Percentiles rank a stretch among this genome's conserved stretches.
Conservation (phyloP, 2,797 vertebrate species). For the Onychomys leucogaster region DNA sequence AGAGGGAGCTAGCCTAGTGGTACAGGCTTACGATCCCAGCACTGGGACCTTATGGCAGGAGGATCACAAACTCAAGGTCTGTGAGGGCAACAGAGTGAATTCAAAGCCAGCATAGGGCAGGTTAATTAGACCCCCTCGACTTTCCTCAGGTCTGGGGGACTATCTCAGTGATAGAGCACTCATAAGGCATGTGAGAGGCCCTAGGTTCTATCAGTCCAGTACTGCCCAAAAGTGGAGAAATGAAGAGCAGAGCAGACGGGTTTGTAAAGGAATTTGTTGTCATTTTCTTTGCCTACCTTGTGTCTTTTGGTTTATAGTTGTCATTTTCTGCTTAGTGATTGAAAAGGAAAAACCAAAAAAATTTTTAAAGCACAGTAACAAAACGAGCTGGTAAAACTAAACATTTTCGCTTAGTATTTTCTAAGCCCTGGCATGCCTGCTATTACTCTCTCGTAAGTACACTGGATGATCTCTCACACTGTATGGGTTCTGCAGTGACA, state of each 20-base stretch:
- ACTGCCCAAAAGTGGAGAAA: background rate
- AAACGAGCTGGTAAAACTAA: background rate
- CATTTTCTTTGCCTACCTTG: background rate
- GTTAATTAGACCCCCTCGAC: background rate
- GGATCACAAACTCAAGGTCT: background rate
- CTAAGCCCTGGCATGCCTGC: background rate
- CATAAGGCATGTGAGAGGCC: background rate
- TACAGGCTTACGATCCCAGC: background rate
- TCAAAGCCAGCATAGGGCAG: background rate
- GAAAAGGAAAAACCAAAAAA: conserved; percentile 45
- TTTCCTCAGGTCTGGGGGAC: no score
- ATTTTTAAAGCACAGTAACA: conserved; percentile 25
- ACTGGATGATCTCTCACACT: no score
- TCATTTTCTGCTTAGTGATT: conserved; percentile 26
- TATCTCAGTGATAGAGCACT: background rate
- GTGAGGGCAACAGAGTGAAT: background rate
- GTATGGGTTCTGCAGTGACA: no score
- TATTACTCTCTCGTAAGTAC: background rate
- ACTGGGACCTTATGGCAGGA: no score
- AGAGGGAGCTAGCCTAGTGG: background rate
- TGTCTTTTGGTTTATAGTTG: conserved; percentile 11
- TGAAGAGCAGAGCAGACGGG: background rate
- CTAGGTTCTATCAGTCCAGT: background rate
- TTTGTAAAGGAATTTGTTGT: conserved; percentile 21
- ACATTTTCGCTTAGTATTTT: background rate